Percentiles rank a stretch among this genome's conserved stretches.
Conservation (phyloP, 2,797 vertebrate genomes). For the Microctenopoma lineatum region DNA sequence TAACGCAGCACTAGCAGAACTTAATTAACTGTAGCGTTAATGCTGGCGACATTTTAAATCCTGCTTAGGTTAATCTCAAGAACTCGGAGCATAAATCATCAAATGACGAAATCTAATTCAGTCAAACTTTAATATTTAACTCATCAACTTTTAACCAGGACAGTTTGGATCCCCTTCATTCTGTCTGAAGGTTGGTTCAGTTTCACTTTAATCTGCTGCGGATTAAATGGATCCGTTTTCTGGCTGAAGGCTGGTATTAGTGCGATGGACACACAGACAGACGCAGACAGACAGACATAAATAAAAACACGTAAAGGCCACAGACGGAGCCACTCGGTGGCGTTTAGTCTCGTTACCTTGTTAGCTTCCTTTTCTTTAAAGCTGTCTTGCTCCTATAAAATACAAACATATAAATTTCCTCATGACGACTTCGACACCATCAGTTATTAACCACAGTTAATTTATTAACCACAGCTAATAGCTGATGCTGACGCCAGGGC, state of each 20-base stretch:
- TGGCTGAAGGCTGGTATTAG: constrained; percentile 40
- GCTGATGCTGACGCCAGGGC: not conserved
- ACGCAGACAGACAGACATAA: not conserved
- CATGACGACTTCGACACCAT: constrained; percentile 20
- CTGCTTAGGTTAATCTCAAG: no score
- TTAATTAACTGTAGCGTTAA: no score
- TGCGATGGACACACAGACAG: constrained; percentile 11
- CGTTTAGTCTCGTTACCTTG: constrained; percentile 86
- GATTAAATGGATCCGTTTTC: constrained; percentile 28
- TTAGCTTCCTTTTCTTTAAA: constrained; percentile 96
- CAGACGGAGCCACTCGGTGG: constrained; percentile 6
- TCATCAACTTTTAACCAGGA: no score
- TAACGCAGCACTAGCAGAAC: no score
- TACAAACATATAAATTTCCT: constrained; percentile 52
- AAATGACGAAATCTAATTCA: not conserved
- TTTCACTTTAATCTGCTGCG: constrained; percentile 27
- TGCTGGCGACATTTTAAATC: no score
- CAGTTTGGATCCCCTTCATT: not conserved
- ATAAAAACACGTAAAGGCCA: constrained; percentile 13
- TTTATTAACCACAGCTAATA: not conserved
- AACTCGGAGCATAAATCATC: no score
- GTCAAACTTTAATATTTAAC: no score
- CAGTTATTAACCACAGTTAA: not conserved
- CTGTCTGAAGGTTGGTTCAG: not conserved
- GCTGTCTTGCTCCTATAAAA: constrained; percentile 95